Evolutionary conservation across 2,888 invertebrate species (phyloP).

Genomic region (Pyrgus malvae): DNA sequence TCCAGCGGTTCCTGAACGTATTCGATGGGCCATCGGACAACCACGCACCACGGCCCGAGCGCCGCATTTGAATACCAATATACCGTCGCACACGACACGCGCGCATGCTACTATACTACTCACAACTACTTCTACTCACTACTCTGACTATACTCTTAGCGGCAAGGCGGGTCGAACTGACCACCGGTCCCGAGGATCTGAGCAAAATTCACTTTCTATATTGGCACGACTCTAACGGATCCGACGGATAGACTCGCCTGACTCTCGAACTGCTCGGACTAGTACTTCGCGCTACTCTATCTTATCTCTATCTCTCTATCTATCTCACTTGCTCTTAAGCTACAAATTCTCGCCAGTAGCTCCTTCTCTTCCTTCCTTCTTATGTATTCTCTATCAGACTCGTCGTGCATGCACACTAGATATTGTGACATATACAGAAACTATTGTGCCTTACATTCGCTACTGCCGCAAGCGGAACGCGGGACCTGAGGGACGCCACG

Average conservation of each 20-base stretch:
- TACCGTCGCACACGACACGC: slow-evolving; percentile 78
- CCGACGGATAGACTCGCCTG: slow-evolving; percentile 67
- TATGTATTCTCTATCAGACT: slow-evolving; percentile 76
- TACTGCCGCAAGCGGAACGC: slow-evolving; percentile 65
- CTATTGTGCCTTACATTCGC: slow-evolving; percentile 74
- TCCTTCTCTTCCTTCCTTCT: slow-evolving; percentile 74
- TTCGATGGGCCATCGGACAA: slow-evolving; percentile 44
- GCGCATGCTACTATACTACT: slow-evolving; percentile 77
- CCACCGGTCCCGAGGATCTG: slow-evolving; percentile 66
- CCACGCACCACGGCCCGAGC: slow-evolving; percentile 77
- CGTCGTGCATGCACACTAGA: slow-evolving; percentile 82
- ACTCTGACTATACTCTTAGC: slow-evolving; percentile 77
- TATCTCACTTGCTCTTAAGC: slow-evolving; percentile 76
- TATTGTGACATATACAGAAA: slow-evolving; percentile 77
- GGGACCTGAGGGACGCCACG: slow-evolving; percentile 67
- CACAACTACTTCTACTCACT: slow-evolving; percentile 79
- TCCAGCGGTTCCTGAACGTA: slow-evolving; percentile 23
- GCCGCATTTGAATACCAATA: slow-evolving; percentile 88
- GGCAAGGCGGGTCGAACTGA: slow-evolving; percentile 69
- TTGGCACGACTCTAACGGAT: slow-evolving; percentile 56
- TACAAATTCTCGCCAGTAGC: slow-evolving; percentile 78
- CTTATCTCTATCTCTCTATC: slow-evolving; percentile 75
- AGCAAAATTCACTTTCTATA: slow-evolving; percentile 48
- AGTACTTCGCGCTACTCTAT: slow-evolving; percentile 75
- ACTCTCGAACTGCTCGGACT: slow-evolving; percentile 70